A percentile compares a stretch with the other conserved stretches of the same genome.
Evolutionary conservation across 2,113 vertebrate genomes (phyloP).

Genomic region (Percopsis transmontana): DNA sequence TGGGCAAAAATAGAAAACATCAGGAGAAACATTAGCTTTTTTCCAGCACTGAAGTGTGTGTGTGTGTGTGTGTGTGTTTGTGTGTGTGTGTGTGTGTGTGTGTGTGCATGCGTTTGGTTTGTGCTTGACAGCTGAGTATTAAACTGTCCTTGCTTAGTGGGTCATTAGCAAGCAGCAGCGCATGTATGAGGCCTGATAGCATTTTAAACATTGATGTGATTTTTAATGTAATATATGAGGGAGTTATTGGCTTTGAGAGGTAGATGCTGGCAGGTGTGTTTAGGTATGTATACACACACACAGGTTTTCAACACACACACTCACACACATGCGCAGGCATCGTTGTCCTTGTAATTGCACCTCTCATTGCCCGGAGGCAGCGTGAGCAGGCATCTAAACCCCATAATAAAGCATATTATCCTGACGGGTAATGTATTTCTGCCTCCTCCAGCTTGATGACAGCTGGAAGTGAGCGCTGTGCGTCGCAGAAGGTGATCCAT

Average conservation of each 20-base stretch:
- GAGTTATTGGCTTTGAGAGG: conserved; percentile 67
- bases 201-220: conserved; percentile 76
- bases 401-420: conserved; percentile 77
- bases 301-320: neutral
- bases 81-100: conserved; percentile 18
- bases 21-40: neutral
- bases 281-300: conserved; percentile 1
- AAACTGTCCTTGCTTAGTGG: conserved; percentile 53
- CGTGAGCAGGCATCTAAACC: conserved; percentile 69
- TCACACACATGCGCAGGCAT: conserved; percentile 13
- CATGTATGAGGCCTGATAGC: conserved; percentile 65
- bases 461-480: conserved; percentile 71
- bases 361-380: conserved; percentile 71
- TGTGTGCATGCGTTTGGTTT: conserved; percentile 31
- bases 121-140: conserved; percentile 23
- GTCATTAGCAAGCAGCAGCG: conserved; percentile 58
- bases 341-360: conserved; percentile 76
- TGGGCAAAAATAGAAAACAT: neutral
- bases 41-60: neutral
- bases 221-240: conserved; percentile 68
- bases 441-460: conserved; percentile 75
- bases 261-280: conserved; percentile 66
- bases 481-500: conserved; percentile 69
- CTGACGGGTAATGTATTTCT: conserved; percentile 73
- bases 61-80: conserved; percentile 7